Percentiles rank a stretch among this genome's conserved stretches.
These are phyloP conservation scores for Montipora foliosa DNA, from an alignment of 64 coral and sea anemone species.

Conservation along the genomic window DNA sequence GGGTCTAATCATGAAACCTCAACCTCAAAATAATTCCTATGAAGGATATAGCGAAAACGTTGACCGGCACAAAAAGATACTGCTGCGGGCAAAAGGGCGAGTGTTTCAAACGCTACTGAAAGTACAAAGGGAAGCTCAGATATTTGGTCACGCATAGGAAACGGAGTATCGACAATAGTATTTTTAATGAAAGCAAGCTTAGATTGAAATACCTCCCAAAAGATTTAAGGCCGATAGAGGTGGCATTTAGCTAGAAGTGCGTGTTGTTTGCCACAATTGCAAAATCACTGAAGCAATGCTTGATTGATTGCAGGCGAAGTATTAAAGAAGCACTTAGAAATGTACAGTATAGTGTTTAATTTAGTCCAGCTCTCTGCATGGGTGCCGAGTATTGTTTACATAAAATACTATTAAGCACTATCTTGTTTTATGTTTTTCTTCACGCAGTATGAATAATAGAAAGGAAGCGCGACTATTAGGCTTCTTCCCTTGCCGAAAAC, in stretches of 20 bases:
- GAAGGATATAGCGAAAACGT: background rate
- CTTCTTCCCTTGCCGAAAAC: background rate
- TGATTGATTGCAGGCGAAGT: background rate
- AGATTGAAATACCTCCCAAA: background rate
- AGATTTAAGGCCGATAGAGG: background rate
- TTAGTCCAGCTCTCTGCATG: constrained; percentile 10
- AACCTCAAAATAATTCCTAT: background rate
- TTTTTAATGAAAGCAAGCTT: background rate
- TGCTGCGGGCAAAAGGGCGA: background rate
- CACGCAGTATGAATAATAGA: too few relatives aligned
- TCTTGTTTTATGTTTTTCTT: constrained; percentile 5
- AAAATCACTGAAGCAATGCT: background rate
- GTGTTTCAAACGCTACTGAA: background rate
- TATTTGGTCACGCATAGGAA: background rate
- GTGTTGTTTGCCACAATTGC: background rate
- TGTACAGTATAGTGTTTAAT: background rate
- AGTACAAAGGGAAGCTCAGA: background rate
- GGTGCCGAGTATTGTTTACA: constrained; percentile 21
- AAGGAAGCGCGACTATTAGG: too few relatives aligned
- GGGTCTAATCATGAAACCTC: background rate
- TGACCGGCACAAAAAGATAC: background rate
- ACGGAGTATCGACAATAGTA: background rate
- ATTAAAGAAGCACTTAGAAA: background rate
- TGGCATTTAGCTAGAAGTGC: background rate
- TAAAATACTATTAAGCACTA: constrained; percentile 3